These are phyloP conservation scores for Trisateles emortualis DNA, from an alignment of 2,888 invertebrate genomes.

Conservation along the genomic window DNA sequence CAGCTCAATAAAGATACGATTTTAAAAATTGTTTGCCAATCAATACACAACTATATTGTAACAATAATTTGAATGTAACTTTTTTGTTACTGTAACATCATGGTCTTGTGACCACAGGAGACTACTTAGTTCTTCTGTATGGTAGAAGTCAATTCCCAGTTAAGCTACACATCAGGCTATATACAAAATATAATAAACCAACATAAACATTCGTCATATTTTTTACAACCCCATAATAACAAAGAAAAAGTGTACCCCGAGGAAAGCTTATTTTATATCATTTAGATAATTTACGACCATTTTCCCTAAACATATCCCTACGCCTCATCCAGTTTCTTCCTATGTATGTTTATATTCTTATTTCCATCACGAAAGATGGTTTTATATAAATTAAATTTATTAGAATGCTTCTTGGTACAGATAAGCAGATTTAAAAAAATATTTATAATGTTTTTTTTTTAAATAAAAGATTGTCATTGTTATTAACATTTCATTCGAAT, in stretches of 20 bases:
- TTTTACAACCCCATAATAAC: conserved; percentile 4
- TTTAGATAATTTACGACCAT: conserved; percentile 13
- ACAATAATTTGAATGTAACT: too few relatives aligned
- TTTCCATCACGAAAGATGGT: background rate
- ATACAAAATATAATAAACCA: background rate
- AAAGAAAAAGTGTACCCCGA: conserved; percentile 8
- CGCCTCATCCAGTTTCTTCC: conserved; percentile 3
- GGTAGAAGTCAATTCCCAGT: too few relatives aligned
- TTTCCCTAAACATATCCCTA: conserved; percentile 5
- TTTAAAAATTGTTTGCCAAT: too few relatives aligned
- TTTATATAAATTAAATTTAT: conserved; percentile 1
- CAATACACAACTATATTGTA: too few relatives aligned
- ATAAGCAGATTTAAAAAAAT: too few relatives aligned
- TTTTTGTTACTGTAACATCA: too few relatives aligned
- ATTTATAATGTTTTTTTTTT: background rate
- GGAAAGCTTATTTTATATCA: conserved; percentile 6
- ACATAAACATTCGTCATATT: background rate
- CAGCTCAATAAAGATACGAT: too few relatives aligned
- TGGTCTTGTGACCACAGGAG: too few relatives aligned
- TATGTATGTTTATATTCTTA: conserved; percentile 1
- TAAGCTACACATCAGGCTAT: too few relatives aligned
- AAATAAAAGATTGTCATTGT: too few relatives aligned
- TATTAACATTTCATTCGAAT: too few relatives aligned
- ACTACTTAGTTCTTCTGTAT: too few relatives aligned
- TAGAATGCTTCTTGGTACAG: background rate